phyloP scores from a whole-genome alignment of 2,113 vertebrate species.

The Ariopsis seemanni region DNA sequence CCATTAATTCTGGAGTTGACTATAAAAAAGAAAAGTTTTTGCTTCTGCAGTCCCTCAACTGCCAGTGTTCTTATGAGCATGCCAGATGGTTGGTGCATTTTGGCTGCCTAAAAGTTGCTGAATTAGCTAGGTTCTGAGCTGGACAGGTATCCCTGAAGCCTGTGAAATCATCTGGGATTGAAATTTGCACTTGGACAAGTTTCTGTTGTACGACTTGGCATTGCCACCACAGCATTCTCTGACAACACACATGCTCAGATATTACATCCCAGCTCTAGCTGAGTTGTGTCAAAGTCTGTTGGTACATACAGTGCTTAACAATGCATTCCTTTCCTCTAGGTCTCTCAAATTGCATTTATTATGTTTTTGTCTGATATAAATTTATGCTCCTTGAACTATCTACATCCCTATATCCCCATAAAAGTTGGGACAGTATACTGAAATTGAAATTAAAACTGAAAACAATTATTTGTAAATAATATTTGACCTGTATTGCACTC shows the following conservation, averaged over 20 bases:
- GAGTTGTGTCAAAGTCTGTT: not conserved
- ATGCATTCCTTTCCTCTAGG: not conserved
- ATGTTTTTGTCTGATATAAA: not conserved
- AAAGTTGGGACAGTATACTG: too few species aligned
- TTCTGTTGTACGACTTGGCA: slow-evolving; percentile 6
- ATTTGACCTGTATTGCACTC: too few species aligned
- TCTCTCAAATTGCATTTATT: not conserved
- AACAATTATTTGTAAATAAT: too few species aligned
- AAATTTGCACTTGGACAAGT: slow-evolving; percentile 36
- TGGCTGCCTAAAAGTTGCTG: slow-evolving; percentile 33
- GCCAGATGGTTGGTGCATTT: slow-evolving; percentile 5
- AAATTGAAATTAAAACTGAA: too few species aligned
- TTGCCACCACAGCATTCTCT: slow-evolving; percentile 23
- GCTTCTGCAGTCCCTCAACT: not conserved
- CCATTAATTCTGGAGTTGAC: not conserved
- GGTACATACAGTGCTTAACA: not conserved
- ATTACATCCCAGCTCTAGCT: not conserved
- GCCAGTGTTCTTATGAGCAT: slow-evolving; percentile 3
- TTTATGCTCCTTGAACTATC: not conserved
- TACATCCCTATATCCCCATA: too few species aligned
- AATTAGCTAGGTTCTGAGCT: slow-evolving; percentile 3
- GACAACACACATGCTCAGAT: slow-evolving; percentile 13
- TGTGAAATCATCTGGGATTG: slow-evolving; percentile 16
- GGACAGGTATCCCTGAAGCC: slow-evolving; percentile 15
- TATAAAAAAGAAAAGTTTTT: not conserved